Percentiles rank a stretch among this genome's conserved stretches.
Conservation (phyloP, 2,113 vertebrate species). For the Aplodontia rufa region DNA sequence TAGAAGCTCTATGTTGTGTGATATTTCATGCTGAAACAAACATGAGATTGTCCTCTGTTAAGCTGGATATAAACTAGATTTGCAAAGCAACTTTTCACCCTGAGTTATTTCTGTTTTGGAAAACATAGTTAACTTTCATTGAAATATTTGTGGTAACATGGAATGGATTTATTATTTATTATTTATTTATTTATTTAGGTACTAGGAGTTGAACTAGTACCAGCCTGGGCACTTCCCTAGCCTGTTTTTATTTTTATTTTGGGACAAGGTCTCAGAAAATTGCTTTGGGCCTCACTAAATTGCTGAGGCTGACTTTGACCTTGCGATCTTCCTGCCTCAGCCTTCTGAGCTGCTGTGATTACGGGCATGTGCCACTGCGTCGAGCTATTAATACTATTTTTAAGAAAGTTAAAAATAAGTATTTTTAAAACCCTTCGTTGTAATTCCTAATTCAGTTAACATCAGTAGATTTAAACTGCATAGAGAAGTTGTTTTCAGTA, state of each 20-base stretch:
- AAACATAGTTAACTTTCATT: neutral
- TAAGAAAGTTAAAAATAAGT: neutral
- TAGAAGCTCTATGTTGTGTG: neutral
- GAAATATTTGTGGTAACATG: neutral
- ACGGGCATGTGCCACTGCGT: too few relatives aligned
- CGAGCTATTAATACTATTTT: too few relatives aligned
- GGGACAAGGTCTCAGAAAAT: too few relatives aligned
- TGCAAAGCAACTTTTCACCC: neutral
- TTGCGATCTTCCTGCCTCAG: too few relatives aligned
- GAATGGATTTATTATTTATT: neutral
- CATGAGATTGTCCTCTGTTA: neutral
- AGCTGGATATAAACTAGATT: neutral
- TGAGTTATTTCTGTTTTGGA: slow-evolving; percentile 20
- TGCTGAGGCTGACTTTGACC: too few relatives aligned
- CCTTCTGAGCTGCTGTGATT: too few relatives aligned
- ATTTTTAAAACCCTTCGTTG: neutral
- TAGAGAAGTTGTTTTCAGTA: neutral
- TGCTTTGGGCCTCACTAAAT: too few relatives aligned
- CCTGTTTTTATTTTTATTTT: too few relatives aligned
- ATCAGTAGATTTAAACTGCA: neutral
- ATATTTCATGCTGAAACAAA: neutral
- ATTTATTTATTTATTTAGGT: too few relatives aligned
- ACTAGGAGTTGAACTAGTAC: too few relatives aligned
- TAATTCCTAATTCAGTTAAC: neutral
- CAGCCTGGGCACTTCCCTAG: too few relatives aligned